Base-by-base conservation (phyloP, 2,797 vertebrate genomes). In the Rhincodon typus region DNA sequence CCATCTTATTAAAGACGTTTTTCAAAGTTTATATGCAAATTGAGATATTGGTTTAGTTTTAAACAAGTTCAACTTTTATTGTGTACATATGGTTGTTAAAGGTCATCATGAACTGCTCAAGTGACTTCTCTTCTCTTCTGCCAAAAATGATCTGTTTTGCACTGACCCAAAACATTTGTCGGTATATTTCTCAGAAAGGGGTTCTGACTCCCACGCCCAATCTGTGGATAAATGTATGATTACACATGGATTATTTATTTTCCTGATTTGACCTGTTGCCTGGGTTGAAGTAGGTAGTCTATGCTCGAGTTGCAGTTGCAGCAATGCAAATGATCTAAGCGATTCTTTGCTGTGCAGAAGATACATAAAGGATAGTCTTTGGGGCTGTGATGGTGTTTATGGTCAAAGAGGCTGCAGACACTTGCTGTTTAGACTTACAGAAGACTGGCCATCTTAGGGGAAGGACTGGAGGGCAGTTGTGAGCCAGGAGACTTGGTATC, bases 51-150 rank as follows among this genome's bases (percentile, higher is more conserved):
- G n/a, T 34, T 67, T 17, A 66, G 67, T 66, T 91, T 91, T 57
- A 66, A 91, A 91, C 15, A n/a, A 66, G 88, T 91, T 91, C 34
- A 38, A 66, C 88, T 91, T 93, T 93, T 93, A 93, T 93, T 93
- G 90, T 67, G 62, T 69, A 69, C 90, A 69, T 27, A 69, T 42
- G 62, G 90, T 69, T 93, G 66, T 25, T 69, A 42, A 93, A 67
- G 66, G 90, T 93, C 66, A 93, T 12, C 62, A 93, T 93, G 90
- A 93, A 69, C n/a, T 93, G 90, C 21, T 42, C 62, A 13, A 62
- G 90, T 93, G 90, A 42, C n/a, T 38, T 93, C 42, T 69, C 25
- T 93, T 42, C 34, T n/a, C 66, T 93, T 23, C 62, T 93, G 66
- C 90, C 90, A 93, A 69, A 69, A 38, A 69, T 13, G n/a, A 69